Evolutionary conservation across 2,888 invertebrate species (phyloP).

Genomic region (Andrena flavipes): DNA sequence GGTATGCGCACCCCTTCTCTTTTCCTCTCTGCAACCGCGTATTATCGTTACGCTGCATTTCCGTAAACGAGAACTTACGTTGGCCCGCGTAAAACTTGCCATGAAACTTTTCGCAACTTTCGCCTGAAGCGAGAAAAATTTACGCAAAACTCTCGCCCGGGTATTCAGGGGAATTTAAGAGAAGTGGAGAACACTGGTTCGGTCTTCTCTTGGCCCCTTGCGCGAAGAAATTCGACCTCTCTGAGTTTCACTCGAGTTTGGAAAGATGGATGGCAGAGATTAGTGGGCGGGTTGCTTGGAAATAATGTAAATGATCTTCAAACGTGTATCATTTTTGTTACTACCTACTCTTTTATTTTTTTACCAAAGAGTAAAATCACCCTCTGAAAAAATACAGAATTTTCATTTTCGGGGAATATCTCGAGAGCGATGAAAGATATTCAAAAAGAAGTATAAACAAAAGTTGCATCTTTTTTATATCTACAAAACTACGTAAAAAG

Average conservation of each 20-base stretch:
- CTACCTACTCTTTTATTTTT: too few relatives aligned
- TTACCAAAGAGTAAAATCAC: too few relatives aligned
- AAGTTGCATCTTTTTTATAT: too few relatives aligned
- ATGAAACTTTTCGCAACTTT: conserved; percentile 54
- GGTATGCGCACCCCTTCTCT: conserved; percentile 16
- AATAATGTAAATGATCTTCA: not conserved
- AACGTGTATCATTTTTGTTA: not conserved
- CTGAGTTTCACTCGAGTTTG: not conserved
- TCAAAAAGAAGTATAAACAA: too few relatives aligned
- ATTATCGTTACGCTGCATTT: conserved; percentile 51
- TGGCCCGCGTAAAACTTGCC: conserved; percentile 50
- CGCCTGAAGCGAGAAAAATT: conserved; percentile 53
- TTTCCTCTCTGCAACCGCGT: conserved; percentile 35
- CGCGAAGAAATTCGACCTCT: not conserved
- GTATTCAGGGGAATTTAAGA: conserved; percentile 48
- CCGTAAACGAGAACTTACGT: conserved; percentile 60
- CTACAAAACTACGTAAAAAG: too few relatives aligned
- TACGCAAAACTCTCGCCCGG: conserved; percentile 41
- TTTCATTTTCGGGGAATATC: too few relatives aligned
- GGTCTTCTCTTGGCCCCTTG: not conserved
- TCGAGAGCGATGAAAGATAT: too few relatives aligned
- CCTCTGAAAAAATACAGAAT: too few relatives aligned
- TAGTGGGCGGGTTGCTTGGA: not conserved
- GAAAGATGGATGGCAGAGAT: not conserved
- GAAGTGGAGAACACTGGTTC: conserved; percentile 23